Base-by-base conservation (phyloP, 2,888 invertebrate genomes). In the Drosophila ustulata region DNA sequence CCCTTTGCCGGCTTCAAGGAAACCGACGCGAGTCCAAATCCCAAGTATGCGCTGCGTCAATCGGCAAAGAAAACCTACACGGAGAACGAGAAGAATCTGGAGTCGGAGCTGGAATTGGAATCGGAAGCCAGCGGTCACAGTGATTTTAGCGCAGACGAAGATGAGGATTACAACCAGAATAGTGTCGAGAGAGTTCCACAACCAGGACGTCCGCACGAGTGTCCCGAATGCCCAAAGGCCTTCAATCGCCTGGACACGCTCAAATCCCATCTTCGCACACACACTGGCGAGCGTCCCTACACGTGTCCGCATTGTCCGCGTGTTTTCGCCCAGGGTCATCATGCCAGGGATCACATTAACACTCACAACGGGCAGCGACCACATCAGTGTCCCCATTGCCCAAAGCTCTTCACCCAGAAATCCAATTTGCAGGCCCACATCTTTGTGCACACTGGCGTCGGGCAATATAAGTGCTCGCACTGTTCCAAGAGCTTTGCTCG, bases 341-440 rank as follows among this genome's bases (percentile, higher is more conserved):
- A 56, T 25, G 45, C 50, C 1, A 58, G 46, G 23, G 53, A 63
- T 51, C 72, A 71, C 13, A 45, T 67, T 2, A 45, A 8, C 1
- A 9, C 30, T 0, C 66, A 72, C 18, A 23, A 30, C 11, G 53
- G 13, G 1, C 11, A 62, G 28, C 66, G 62, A 7, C 62, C 71
- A n/a, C 58, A 71, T 32, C 30, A 66, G 53, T 72, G 62, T 39
- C 62, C 67, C 0, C 61, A 71, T 43, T 72, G 71, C 23, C 45
- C 59, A 1, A 71, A 66, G 34, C 32, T 45, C 0, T 72, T 72
- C 34, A 6, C 0, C 0, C 62, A 63, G 7, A 63, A 67, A n/a
- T 43, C 58, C 1, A 58, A 58, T 37, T 23, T 71, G 30, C 41
- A n/a, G 3, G 46, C 50, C 1, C 67, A 71, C 25, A 63, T 67